Base-by-base conservation (phyloP, 2,888 invertebrate species). In the Trisateles emortualis region DNA sequence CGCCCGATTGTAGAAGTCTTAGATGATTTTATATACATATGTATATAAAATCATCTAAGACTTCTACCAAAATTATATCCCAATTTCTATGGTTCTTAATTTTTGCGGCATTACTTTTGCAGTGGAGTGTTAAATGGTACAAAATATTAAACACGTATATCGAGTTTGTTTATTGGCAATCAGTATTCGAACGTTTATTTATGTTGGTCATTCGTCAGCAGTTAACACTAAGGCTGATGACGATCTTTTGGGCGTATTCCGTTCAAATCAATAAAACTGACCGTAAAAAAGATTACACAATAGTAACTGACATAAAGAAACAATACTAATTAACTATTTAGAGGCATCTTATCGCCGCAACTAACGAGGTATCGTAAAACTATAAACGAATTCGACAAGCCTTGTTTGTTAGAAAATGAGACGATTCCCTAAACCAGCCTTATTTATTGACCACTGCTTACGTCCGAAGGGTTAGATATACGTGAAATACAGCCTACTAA, bases 291-390 rank as follows among this genome's bases (percentile, higher is more conserved):
- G 54, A 67, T 65, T 60, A 63, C 53, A 74, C 67, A 70, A 77
- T 74, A 61, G 58, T 32, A 51, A 52, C 53, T 64, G 57, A 66
- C 74, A 72, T 75, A 53, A 65, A 67, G 74, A 76, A 84, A 91
- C 90, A 91, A 90, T 88, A 85, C 86, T 90, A 91, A 92, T 92
- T 86, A 88, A 85, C 86, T 87, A 89, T 84, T 92, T 90, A 87
- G 78, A 81, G 74, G 71, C 72, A 76, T 80, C 85, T 89, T 88
- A 90, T 89, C 87, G 72, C 74, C 71, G 64, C 69, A 69, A 76
- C 86, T 91, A 92, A 92, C 90, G 87, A 92, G 91, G 74, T 72
- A 62, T 78, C 74, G 78, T 92, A 90, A 90, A 92, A 75, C 76
- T 68, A 91, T 92, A 90, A 91, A 91, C 74, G 76, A 76, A 83